Conservation (phyloP, 2,797 vertebrate species). For the Hippocampus kuda region DNA sequence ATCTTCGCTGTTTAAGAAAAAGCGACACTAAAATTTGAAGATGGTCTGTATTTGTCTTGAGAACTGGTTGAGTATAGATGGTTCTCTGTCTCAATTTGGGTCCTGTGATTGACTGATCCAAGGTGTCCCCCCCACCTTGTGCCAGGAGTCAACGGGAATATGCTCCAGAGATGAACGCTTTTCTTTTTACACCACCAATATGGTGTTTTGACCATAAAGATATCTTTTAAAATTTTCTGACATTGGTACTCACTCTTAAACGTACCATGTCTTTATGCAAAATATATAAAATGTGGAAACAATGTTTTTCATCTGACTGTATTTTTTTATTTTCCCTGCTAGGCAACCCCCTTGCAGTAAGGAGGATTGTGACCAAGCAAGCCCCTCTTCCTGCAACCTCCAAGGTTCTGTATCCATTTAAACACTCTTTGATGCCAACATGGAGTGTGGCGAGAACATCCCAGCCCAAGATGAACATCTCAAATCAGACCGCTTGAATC, state of each 20-base stretch:
- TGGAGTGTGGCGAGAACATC: constrained; percentile 39
- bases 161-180: too few relatives aligned
- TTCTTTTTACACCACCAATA: too few relatives aligned
- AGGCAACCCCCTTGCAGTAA: constrained; percentile 33
- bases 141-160: too few relatives aligned
- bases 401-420: background rate
- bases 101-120: too few relatives aligned
- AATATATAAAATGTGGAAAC: background rate
- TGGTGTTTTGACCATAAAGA: too few relatives aligned
- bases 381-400: constrained; percentile 2
- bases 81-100: too few relatives aligned
- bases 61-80: too few relatives aligned
- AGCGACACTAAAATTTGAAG: too few relatives aligned
- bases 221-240: too few relatives aligned
- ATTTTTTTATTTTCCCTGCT: constrained; percentile 36
- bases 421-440: constrained; percentile 24
- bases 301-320: constrained; percentile 15
- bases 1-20: too few relatives aligned
- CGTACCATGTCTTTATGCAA: background rate
- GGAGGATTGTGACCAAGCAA: constrained; percentile 13
- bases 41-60: too few relatives aligned
- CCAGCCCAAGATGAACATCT: constrained; percentile 17
- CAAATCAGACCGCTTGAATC: constrained; percentile 42
- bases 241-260: background rate
- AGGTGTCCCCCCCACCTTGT: too few relatives aligned